Base-by-base conservation (phyloP, 30 jellyfish, hydroid and myxozoan species). In the Chironex yamaguchii region DNA sequence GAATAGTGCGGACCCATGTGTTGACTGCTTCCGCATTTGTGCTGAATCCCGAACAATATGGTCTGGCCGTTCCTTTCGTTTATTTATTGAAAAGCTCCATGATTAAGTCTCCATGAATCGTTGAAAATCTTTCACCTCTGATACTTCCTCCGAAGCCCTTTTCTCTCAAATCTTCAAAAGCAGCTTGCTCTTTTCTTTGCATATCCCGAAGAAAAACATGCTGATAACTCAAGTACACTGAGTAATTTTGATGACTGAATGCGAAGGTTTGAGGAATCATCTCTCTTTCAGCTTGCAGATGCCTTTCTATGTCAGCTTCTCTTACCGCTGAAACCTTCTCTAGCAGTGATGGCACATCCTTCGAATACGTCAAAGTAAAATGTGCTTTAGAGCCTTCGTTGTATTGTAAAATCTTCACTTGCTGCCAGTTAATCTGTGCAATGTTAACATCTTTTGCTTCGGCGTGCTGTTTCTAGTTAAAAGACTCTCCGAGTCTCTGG, bases 41-140 rank as follows among this genome's bases (percentile, higher is more conserved):
- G 36, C 73, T 74, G 71, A 74, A 74, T 30, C 87, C 87, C 49
- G 75, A 72, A 27, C 86, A 35, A 72, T 35, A 72, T 72, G 86
- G 86, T 20, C 71, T 72, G 26, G 86, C 86, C 29, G 42, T 74
- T 22, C 75, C 80, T 74, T 74, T 74, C 26, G 87, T 68, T 21
- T 49, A 50, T 28, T 75, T 25, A 50, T 49, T 74, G 34, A 74
- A 74, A 6, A 74, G 71, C 87, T 74, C 87, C 51, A 75, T 42
- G 51, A 42, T 73, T 74, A 49, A 53, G 34, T 74, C 78, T n/a
- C 79, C 87, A 49, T 74, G 87, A 23, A 49, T 49, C 51, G 87
- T 51, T 9, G 78, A 42, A 51, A 74, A 74, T 74, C 49, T 74
- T 73, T 74, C 87, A 42, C 79, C 87, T 42, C 75, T 49, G 22